Evolutionary conservation across 2,113 vertebrate species (phyloP).

Genomic region (Antechinus flavipes): DNA sequence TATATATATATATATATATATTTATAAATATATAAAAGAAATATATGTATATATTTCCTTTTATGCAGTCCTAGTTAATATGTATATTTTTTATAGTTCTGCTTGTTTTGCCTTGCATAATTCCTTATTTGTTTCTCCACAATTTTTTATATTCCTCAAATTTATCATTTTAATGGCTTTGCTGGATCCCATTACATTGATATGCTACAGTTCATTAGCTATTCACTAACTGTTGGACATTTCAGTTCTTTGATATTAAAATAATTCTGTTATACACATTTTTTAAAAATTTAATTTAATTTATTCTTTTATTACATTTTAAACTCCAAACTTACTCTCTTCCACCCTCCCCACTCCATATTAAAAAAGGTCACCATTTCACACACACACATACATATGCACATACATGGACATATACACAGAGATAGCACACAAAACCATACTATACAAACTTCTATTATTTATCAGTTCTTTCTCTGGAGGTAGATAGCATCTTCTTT

Average conservation of each 20-base stretch:
- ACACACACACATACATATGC: too few relatives aligned
- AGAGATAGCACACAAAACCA: background rate
- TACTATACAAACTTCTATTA: background rate
- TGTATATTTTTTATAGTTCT: background rate
- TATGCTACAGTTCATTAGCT: background rate
- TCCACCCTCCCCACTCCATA: background rate
- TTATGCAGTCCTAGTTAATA: background rate
- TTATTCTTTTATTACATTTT: background rate
- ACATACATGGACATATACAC: background rate
- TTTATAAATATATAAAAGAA: too few relatives aligned
- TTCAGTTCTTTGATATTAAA: background rate
- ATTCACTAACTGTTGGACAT: background rate
- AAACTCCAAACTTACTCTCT: background rate
- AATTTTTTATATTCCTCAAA: background rate
- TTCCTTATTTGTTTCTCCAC: background rate
- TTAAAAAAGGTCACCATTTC: background rate
- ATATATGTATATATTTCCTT: background rate
- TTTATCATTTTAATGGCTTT: background rate
- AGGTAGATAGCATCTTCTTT: background rate
- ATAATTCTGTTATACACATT: background rate
- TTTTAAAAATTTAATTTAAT: background rate
- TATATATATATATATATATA: background rate
- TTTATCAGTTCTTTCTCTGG: background rate
- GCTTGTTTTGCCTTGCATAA: background rate
- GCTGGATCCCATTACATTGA: background rate